Evolutionary conservation across 2,797 vertebrate genomes (phyloP), one percentile per base, ranked within the genome.

Genomic region (Manis javanica): DNA sequence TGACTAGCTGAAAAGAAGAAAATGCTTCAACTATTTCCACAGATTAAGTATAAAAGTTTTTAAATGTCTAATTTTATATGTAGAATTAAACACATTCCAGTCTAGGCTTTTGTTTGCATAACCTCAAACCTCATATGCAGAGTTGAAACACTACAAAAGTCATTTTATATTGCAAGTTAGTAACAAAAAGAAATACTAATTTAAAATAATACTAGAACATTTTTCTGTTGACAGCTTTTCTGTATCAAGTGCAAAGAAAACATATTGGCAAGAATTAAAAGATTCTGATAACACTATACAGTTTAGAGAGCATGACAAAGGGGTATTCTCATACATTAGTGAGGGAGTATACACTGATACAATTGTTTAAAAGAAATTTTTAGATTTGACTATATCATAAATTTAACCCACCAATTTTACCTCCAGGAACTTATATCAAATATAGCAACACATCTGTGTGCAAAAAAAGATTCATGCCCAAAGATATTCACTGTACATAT

Each of bases 31-130:
- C 21, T 29, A 68, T 29, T 64, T 63, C 29, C 24, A 95, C 34
- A 72, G 7, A 42, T 90, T 64, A 92, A 68, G 16, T 46, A 57
- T 66, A 74, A n/a, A 78, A 24, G 34, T n/a, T 81, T 90, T 49
- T 11, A 91, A 81, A 72, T 72, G 49, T 55, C 66, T 31, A 77
- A 49, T 53, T 77, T 90, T 63, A 68, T 51, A 69, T 53, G 29
- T 55, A 90, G 61, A 85, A 66, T 57, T 55, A 90, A 92, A 94
- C 24, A 75, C 15, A 84, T 39, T 94, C 29, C 77, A 34, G 55
- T 78, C 64, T 31, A 87, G 16, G 42, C 29, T 94, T 63, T 14
- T 39, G 85, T 34, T 74, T 85, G 69, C 29, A 85, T 69, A 85
- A 85, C 6, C 26, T 69, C 26, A 77, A 85, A 71, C 5, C 68